Base-by-base conservation (phyloP, 2,888 invertebrate genomes). In the Lagria hirta region DNA sequence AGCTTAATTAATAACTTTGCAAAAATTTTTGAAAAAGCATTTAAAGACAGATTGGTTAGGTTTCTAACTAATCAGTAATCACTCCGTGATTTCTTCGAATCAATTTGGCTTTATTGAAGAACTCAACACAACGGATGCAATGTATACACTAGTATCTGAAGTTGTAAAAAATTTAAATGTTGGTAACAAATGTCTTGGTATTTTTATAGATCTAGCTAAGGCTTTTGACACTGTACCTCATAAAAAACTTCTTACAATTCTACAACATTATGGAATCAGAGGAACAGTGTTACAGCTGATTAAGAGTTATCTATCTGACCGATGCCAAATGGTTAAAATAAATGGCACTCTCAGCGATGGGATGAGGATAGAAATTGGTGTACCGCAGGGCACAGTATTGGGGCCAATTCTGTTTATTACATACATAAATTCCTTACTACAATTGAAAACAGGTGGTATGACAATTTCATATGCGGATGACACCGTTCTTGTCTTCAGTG, bases 341-440 rank as follows among this genome's bases (percentile, higher is more conserved):
- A n/a, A n/a, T 7, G n/a, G n/a, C n/a, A 20, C 20, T 20, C 20
- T 20, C n/a, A 20, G 20, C n/a, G 20, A 20, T 20, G 6, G 6
- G 6, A n/a, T n/a, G 6, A n/a, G n/a, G 20, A 20, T 20, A 20
- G n/a, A 6, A 6, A 20, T 20, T 6, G 20, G 20, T 20, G 20
- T 20, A n/a, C 20, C 20, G n/a, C 20, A 20, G 20, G 20, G 20
- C n/a, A 20, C 20, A 7, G n/a, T 20, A 20, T 20, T 20, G 20
- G 20, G 20, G 6, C 20, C 20, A 7, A 20, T 20, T 20, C 20
- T 20, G 6, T 20, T 20, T 20, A 7, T 20, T 7, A 20, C n/a
- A 20, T 20, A 20, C n/a, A 20, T 20, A 7, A 20, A 20, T 20
- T 7, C 6, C n/a, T 7, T 20, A 7, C 20, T 7, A 20, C 20